These are phyloP conservation scores for Ornithorhynchus anatinus DNA, from an alignment of 2,113 vertebrate genomes.

Conservation along the genomic window DNA sequence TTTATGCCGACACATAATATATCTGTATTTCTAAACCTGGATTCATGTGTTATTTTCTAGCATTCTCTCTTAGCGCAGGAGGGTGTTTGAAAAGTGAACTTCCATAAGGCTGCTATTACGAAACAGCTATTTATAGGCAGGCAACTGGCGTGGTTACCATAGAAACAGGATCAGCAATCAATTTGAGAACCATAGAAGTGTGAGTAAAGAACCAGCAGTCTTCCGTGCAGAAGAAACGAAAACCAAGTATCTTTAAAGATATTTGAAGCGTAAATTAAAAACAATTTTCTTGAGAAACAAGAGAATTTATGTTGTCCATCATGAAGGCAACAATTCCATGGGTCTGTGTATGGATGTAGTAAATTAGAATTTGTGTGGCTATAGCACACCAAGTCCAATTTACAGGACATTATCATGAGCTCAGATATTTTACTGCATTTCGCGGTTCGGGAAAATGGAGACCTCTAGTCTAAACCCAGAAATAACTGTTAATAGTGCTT, in stretches of 20 bases:
- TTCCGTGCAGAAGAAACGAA: slow-evolving; percentile 38
- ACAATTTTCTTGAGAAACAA: background rate
- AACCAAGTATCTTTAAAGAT: slow-evolving; percentile 16
- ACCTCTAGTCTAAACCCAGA: background rate
- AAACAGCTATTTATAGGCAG: slow-evolving; percentile 60
- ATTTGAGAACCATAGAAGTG: slow-evolving; percentile 30
- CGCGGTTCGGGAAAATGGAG: slow-evolving; percentile 8
- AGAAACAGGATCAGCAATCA: slow-evolving; percentile 55
- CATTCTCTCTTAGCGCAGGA: slow-evolving; percentile 11
- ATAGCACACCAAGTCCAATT: background rate
- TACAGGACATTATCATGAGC: background rate
- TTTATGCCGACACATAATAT: slow-evolving; percentile 3
- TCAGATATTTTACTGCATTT: slow-evolving; percentile 16
- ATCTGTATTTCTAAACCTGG: slow-evolving; percentile 18
- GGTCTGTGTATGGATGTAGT: background rate
- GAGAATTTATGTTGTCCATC: no score
- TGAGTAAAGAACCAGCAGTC: slow-evolving; percentile 33
- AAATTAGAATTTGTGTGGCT: background rate
- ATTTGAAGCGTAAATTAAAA: slow-evolving; percentile 8
- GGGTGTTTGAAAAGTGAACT: slow-evolving; percentile 49
- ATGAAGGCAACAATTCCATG: background rate
- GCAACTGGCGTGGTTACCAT: slow-evolving; percentile 60
- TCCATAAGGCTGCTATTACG: slow-evolving; percentile 43
- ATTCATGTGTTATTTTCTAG: slow-evolving; percentile 27
- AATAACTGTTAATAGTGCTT: no score